Evolutionary conservation across 2,797 vertebrate species (phyloP).

Genomic region (Huso huso): DNA sequence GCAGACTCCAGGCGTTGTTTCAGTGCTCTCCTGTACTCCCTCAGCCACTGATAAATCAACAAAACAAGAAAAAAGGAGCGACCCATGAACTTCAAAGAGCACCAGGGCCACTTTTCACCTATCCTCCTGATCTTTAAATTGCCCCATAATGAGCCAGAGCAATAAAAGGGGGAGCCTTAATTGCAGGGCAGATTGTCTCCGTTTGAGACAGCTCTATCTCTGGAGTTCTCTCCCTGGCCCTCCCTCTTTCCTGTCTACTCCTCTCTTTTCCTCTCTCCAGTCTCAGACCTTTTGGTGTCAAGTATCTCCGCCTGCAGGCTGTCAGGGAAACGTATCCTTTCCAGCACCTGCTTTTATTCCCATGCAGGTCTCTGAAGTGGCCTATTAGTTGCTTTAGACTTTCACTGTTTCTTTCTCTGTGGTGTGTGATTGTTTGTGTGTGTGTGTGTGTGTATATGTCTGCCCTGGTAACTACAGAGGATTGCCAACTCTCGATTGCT

Average conservation of each 20-base stretch:
- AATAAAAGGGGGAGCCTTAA: conserved; percentile 33
- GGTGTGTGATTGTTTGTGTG: no score
- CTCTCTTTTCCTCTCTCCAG: no score
- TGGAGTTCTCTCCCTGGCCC: no score
- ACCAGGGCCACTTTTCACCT: conserved; percentile 30
- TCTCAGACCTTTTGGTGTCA: neutral
- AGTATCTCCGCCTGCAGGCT: neutral
- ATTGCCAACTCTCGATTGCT: no score
- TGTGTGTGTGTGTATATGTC: no score
- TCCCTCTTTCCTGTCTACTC: neutral
- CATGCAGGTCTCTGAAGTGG: neutral
- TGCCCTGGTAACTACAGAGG: no score
- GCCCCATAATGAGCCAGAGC: conserved; percentile 32
- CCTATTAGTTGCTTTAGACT: no score
- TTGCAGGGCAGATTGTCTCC: conserved; percentile 20
- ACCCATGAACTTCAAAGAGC: conserved; percentile 9
- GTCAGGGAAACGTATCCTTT: neutral
- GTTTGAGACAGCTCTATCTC: conserved; percentile 35
- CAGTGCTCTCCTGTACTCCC: conserved; percentile 18
- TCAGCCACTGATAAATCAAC: conserved; percentile 25
- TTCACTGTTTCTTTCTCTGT: no score
- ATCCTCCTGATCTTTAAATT: conserved; percentile 34
- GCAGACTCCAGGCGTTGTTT: conserved; percentile 23
- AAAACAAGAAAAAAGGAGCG: conserved; percentile 25
- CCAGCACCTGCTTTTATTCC: neutral